A percentile compares a stretch with the other conserved stretches of the same genome.
Evolutionary conservation across 2,888 invertebrate species (phyloP).

Genomic region (Eucriotettix oculatus): DNA sequence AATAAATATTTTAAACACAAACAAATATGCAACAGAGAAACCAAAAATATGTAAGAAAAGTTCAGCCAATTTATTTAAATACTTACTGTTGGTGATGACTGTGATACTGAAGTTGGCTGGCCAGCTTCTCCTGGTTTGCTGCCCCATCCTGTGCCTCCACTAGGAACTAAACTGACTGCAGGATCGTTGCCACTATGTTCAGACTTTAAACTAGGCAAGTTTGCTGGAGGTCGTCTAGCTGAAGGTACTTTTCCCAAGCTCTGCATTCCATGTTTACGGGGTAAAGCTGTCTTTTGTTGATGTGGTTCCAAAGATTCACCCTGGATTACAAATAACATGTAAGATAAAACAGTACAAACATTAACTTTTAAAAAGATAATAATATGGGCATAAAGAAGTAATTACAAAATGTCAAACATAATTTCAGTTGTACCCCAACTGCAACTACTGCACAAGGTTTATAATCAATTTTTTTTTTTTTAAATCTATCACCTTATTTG

Average conservation of each 20-base stretch:
- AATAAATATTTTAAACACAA: too few species aligned
- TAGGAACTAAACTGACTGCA: constrained; percentile 59
- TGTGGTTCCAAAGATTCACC: constrained; percentile 77
- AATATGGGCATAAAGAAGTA: too few species aligned
- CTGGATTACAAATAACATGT: constrained; percentile 27
- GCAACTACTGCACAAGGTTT: too few species aligned
- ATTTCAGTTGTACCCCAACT: too few species aligned
- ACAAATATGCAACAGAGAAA: too few species aligned
- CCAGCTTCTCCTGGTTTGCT: constrained; percentile 33
- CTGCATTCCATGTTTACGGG: constrained; percentile 99
- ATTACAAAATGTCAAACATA: too few species aligned
- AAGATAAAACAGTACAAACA: not conserved
- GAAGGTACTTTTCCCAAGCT: constrained; percentile 97
- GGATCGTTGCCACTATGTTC: constrained; percentile 71
- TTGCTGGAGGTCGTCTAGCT: constrained; percentile 95
- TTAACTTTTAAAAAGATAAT: too few species aligned
- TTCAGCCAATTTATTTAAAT: too few species aligned
- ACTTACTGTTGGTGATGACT: not conserved
- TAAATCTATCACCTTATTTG: too few species aligned
- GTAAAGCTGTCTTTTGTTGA: constrained; percentile 74
- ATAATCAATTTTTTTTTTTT: too few species aligned
- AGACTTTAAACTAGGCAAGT: constrained; percentile 96
- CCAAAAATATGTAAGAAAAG: too few species aligned
- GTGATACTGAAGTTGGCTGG: constrained; percentile 4
- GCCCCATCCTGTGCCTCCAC: constrained; percentile 67